Conservation (phyloP, 1,140 invertebrate genomes). For the Aphaenogaster floridana region DNA sequence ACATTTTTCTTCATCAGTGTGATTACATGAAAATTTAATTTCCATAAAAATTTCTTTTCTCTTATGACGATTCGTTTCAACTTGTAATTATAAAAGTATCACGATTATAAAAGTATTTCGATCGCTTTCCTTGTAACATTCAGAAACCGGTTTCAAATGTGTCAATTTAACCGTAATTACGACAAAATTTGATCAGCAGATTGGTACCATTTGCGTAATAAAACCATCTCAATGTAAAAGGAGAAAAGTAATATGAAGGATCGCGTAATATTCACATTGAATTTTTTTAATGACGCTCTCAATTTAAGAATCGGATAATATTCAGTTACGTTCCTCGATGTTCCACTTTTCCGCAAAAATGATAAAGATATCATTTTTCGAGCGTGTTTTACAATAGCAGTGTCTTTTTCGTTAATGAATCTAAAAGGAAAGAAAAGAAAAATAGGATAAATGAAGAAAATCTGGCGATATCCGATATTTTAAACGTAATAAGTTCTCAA, state of each 20-base stretch:
- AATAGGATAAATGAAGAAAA: constrained; percentile 46
- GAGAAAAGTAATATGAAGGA: constrained; percentile 36
- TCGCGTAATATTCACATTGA: constrained; percentile 3
- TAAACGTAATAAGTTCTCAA: constrained; percentile 57
- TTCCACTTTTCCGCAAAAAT: constrained; percentile 36
- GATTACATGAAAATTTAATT: neutral
- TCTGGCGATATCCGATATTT: constrained; percentile 44
- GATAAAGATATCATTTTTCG: constrained; percentile 37
- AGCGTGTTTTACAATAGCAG: constrained; percentile 26
- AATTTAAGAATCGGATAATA: constrained; percentile 58
- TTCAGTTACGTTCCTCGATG: constrained; percentile 32
- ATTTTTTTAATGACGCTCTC: constrained; percentile 50
- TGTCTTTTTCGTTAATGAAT: constrained; percentile 50
- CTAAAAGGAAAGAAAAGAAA: constrained; percentile 25
- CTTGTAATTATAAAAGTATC: constrained; percentile 6
- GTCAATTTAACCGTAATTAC: constrained; percentile 33
- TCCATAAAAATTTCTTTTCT: constrained; percentile 27
- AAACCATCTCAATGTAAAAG: neutral
- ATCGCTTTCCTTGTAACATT: neutral
- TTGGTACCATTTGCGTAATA: constrained; percentile 1
- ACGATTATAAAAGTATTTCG: neutral
- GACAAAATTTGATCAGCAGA: constrained; percentile 36
- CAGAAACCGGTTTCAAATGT: neutral
- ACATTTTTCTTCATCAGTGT: neutral
- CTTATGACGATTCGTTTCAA: neutral